Conservation (phyloP, 2,888 invertebrate genomes). For the Sinelater perroti region DNA sequence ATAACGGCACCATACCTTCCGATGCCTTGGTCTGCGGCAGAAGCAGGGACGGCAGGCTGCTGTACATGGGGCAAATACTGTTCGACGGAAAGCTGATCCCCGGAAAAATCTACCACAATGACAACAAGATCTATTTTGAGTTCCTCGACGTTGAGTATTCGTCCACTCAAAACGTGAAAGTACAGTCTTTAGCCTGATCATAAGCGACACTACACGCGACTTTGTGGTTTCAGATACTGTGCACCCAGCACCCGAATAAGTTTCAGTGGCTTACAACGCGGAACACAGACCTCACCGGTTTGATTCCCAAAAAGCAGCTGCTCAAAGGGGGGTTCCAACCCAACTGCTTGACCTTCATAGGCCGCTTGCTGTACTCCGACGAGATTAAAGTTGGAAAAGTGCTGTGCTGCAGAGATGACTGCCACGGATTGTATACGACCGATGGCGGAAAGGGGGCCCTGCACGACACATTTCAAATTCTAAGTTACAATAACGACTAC, state of each 20-base stretch:
- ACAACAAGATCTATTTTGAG: slow-evolving; percentile 11
- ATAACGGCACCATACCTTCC: slow-evolving; percentile 1
- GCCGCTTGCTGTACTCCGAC: background rate
- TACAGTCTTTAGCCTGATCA: background rate
- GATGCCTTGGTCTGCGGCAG: slow-evolving; percentile 12
- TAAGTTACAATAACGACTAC: background rate
- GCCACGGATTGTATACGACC: background rate
- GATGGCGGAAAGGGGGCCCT: background rate
- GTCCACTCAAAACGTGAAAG: slow-evolving; percentile 3
- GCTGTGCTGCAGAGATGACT: background rate
- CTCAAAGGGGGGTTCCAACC: background rate
- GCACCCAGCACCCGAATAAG: background rate
- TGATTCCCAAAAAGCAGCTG: background rate
- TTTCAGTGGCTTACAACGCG: background rate
- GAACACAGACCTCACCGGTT: background rate
- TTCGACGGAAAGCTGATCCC: slow-evolving; percentile 8
- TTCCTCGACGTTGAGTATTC: slow-evolving; percentile 2
- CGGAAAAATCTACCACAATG: slow-evolving; percentile 11
- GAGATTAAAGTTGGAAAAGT: background rate
- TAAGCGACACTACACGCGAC: background rate
- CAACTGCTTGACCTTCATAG: background rate
- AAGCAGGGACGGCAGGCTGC: slow-evolving; percentile 1
- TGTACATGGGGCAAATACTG: slow-evolving; percentile 26
- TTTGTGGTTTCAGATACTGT: background rate
- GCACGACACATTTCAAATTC: background rate